Percentiles rank a stretch among this genome's conserved stretches.
phyloP scores from a whole-genome alignment of 2,113 vertebrate genomes.

The Cinclus mexicanus region DNA sequence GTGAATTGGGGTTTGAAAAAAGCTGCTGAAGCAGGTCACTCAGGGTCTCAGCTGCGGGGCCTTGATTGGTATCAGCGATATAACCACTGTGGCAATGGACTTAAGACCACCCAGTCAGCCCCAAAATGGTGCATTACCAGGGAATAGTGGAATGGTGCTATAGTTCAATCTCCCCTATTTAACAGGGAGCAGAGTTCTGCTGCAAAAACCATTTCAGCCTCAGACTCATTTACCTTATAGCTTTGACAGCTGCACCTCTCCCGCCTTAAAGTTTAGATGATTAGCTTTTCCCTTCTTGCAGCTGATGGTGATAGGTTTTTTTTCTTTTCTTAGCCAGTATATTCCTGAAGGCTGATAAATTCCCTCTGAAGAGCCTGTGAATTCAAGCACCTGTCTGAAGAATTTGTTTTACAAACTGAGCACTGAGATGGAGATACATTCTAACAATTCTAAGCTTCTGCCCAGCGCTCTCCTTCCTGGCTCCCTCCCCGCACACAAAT shows the following conservation, averaged over 20 bases:
- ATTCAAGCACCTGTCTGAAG: constrained; percentile 77
- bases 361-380: constrained; percentile 76
- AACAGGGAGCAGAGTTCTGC: constrained; percentile 75
- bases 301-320: constrained; percentile 62
- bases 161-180: constrained; percentile 81
- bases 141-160: constrained; percentile 77
- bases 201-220: constrained; percentile 75
- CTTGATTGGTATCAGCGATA: constrained; percentile 84
- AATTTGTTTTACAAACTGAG: constrained; percentile 70
- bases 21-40: constrained; percentile 81
- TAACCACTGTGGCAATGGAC: constrained; percentile 83
- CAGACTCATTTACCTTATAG: constrained; percentile 82
- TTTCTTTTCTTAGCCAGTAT: constrained; percentile 68
- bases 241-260: constrained; percentile 82
- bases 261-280: constrained; percentile 72
- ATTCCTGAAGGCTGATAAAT: constrained; percentile 74
- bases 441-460: constrained; percentile 64
- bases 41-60: constrained; percentile 84
- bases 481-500: constrained; percentile 10
- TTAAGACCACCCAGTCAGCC: constrained; percentile 88
- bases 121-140: constrained; percentile 79
- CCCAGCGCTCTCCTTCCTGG: not conserved
- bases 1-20: constrained; percentile 79
- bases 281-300: constrained; percentile 73
- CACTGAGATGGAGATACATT: constrained; percentile 51